Base-by-base conservation (phyloP, 1,140 invertebrate species). In the Tetramorium parvispinum region DNA sequence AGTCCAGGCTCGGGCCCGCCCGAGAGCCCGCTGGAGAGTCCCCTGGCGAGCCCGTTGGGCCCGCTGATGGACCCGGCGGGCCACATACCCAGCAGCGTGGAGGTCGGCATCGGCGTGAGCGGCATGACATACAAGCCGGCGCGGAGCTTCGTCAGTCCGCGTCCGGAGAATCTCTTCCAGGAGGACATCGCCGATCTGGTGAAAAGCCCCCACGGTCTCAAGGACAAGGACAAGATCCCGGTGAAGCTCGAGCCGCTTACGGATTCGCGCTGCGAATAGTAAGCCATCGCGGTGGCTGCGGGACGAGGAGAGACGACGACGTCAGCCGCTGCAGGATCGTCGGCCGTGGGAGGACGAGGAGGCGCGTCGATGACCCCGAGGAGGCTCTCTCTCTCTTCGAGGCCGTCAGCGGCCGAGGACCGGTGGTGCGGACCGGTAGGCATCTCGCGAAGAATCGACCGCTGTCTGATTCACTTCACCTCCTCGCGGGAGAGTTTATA, bases 51-150 rank as follows among this genome's bases (percentile, higher is more conserved):
- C 71, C 96, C 96, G 0, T 90, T 96, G 10, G 94, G 93, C 0
- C 93, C 94, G 0, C 78, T 95, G 40, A 94, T 95, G 93, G 95
- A 95, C 49, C 94, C 94, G 3, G 89, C 93, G 6, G 91, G 91
- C 0, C 95, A 95, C 90, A 93, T 95, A 93, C 92, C 94, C 0
- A 93, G 94, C 78, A 95, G 94, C 91, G 95, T 96, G 32, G 96
- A 97, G 86, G 95, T 97, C 4, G 96, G 96, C 8, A 96, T 97
- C 57, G 96, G 96, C 40, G 96, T 96, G 66, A 96, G 96, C 83
- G 96, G 96, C n/a, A 96, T 97, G 96, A 95, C 96, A 59, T 97
- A 97, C 92, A 97, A 97, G 89, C 95, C 96, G 0, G 93, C 95
- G 5, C 95, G 96, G 21, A 95, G 95, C 82, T 95, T 95, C 85